Conservation (phyloP, 2,888 invertebrate species). For the Mythimna pallens region DNA sequence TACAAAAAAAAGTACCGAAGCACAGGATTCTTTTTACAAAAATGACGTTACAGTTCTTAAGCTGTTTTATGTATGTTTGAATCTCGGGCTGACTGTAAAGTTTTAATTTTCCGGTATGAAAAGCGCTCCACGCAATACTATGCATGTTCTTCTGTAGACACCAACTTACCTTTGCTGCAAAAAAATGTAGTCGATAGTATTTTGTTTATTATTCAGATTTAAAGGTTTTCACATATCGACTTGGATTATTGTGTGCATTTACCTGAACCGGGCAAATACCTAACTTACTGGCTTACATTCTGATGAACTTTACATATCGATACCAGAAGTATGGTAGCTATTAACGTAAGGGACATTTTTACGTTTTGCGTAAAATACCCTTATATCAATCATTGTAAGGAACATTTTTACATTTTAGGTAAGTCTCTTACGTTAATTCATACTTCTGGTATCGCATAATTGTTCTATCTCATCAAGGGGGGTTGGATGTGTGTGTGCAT, state of each 20-base stretch:
- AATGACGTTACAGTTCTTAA: background rate
- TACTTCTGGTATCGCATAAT: no score
- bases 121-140: background rate
- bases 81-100: conserved; percentile 6
- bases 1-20: background rate
- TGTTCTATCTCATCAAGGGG: no score
- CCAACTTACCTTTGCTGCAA: background rate
- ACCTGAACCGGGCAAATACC: no score
- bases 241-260: background rate
- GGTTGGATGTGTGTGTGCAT: no score
- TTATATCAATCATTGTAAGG: no score
- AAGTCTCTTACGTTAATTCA: no score
- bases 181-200: background rate
- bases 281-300: no score
- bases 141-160: background rate
- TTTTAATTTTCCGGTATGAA: conserved; percentile 45
- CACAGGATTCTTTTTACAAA: background rate
- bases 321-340: no score
- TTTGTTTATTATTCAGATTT: background rate
- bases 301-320: no score
- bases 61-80: conserved; percentile 9
- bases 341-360: no score
- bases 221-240: background rate
- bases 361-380: no score
- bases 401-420: no score